phyloP scores from a whole-genome alignment of 2,113 vertebrate species.

The Ceyx margarethae region DNA sequence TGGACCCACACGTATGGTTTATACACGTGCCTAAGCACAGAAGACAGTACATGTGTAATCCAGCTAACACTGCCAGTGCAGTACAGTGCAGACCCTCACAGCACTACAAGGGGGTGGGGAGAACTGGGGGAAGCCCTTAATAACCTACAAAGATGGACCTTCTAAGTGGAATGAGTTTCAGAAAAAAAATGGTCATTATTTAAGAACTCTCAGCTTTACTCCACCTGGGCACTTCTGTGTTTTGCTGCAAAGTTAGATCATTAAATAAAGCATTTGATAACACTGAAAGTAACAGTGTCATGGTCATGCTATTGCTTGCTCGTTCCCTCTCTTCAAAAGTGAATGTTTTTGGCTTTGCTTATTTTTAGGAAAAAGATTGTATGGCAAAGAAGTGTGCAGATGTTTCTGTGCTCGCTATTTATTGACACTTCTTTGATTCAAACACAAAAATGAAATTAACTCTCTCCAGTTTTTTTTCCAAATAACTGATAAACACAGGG shows the following conservation, averaged over 20 bases:
- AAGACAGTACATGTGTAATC: not conserved
- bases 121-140: not conserved
- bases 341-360: not conserved
- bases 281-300: not conserved
- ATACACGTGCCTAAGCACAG: not conserved
- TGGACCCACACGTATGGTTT: not conserved
- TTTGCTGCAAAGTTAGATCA: not conserved
- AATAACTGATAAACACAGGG: not conserved
- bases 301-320: not conserved
- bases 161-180: not conserved
- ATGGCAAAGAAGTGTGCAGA: not conserved
- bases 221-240: not conserved
- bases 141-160: not conserved
- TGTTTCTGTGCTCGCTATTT: not conserved
- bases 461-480: not conserved
- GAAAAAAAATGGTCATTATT: not conserved
- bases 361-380: not conserved
- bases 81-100: not conserved
- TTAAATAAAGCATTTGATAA: not conserved
- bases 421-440: not conserved
- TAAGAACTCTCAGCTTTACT: not conserved
- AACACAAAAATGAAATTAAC: not conserved
- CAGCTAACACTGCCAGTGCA: not conserved
- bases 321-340: not conserved
- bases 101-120: accelerated